phyloP scores from a whole-genome alignment of 2,113 vertebrate genomes.

The Mirounga angustirostris region DNA sequence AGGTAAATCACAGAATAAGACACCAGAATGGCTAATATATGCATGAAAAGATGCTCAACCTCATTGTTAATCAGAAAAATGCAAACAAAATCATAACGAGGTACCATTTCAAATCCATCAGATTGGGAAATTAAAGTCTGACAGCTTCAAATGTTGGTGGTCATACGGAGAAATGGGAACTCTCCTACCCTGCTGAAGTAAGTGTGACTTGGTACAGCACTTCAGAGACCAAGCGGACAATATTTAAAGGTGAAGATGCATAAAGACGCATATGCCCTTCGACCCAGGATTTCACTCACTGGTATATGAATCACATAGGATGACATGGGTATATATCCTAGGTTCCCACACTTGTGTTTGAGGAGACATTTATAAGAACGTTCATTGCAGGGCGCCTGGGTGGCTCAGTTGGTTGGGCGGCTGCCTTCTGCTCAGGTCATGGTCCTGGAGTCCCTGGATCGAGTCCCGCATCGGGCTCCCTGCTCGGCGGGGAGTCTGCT shows the following conservation, averaged over 20 bases:
- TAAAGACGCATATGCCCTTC: not conserved
- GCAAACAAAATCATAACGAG: slow-evolving; percentile 14
- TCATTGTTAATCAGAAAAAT: not conserved
- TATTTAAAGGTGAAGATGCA: not conserved
- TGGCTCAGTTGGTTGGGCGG: too few relatives aligned
- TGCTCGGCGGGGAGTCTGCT: too few relatives aligned
- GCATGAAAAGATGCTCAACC: slow-evolving; percentile 1
- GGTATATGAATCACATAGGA: not conserved
- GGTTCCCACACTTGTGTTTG: not conserved
- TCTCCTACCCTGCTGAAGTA: not conserved
- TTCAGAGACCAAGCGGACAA: not conserved
- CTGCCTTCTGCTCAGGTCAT: too few relatives aligned
- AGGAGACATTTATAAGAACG: slow-evolving; percentile 8
- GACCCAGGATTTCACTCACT: not conserved
- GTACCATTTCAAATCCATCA: not conserved
- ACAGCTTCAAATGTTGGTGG: not conserved
- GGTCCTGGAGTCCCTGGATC: too few relatives aligned
- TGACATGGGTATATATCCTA: not conserved
- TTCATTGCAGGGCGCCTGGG: not conserved
- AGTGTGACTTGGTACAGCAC: not conserved
- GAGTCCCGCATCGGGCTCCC: too few relatives aligned
- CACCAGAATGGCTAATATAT: not conserved
- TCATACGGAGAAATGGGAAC: not conserved
- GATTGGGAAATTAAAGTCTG: not conserved
- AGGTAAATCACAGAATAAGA: slow-evolving; percentile 6